phyloP scores from a whole-genome alignment of 2,888 invertebrate species.

The Sisyra terminalis region DNA sequence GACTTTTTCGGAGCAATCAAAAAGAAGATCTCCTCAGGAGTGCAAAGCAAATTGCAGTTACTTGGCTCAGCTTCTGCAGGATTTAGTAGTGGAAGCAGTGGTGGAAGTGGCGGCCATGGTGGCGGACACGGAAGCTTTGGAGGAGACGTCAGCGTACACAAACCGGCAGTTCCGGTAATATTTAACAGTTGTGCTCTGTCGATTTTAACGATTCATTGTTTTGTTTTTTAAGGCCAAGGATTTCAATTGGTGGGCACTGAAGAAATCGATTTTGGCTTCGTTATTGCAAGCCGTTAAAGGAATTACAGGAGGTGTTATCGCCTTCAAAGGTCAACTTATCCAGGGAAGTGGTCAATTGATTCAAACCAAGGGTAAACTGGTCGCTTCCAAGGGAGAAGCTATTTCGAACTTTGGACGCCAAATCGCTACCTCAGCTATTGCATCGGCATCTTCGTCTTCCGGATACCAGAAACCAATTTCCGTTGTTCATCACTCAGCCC shows the following conservation, averaged over 20 bases:
- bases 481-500: too few species aligned
- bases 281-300: conserved; percentile 78
- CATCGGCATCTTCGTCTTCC: too few species aligned
- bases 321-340: conserved; percentile 73
- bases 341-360: conserved; percentile 63
- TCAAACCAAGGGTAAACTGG: conserved; percentile 45
- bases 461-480: too few species aligned
- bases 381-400: conserved; percentile 61
- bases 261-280: conserved; percentile 67
- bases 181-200: background rate
- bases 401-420: conserved; percentile 65
- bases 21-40: conserved; percentile 29
- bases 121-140: conserved; percentile 9
- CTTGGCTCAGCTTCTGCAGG: conserved; percentile 37
- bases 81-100: conserved; percentile 30
- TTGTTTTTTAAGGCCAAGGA: conserved; percentile 20
- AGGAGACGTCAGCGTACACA: background rate
- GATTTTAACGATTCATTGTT: background rate
- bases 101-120: conserved; percentile 28
- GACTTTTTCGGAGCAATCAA: conserved; percentile 27
- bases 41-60: conserved; percentile 35
- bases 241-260: conserved; percentile 47
- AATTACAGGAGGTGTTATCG: conserved; percentile 72
- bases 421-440: conserved; percentile 36
- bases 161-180: background rate